Evolutionary conservation across 2,113 vertebrate genomes (phyloP).

Genomic region (Plecturocebus donacophilus): DNA sequence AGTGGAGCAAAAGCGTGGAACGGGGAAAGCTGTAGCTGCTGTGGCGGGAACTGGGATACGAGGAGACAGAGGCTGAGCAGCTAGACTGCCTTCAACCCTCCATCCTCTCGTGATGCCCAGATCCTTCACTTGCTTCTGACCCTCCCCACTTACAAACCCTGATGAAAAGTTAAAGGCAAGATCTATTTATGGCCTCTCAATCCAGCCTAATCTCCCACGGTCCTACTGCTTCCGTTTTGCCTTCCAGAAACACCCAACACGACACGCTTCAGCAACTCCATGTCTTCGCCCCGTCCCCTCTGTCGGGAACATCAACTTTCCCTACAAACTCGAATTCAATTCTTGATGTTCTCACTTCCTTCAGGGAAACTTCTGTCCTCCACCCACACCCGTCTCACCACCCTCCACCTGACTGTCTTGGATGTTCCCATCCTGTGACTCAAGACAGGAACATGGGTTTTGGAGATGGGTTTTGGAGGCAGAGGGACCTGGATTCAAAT

Average conservation of each 20-base stretch:
- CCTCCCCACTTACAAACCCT: no score
- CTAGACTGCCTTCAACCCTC: not conserved
- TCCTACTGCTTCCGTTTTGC: not conserved
- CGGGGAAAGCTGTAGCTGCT: not conserved
- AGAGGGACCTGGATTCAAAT: not conserved
- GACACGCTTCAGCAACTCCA: rapidly evolving
- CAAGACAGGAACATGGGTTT: not conserved
- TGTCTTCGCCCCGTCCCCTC: not conserved
- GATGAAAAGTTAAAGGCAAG: not conserved
- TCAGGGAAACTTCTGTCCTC: not conserved
- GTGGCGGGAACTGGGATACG: rapidly evolving
- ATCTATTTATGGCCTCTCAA: not conserved
- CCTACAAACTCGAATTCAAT: not conserved
- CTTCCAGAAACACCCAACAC: not conserved
- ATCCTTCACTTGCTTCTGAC: not conserved
- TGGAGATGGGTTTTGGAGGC: not conserved
- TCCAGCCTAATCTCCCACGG: not conserved
- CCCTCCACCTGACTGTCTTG: rapidly evolving
- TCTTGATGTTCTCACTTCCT: not conserved
- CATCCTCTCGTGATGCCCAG: rapidly evolving
- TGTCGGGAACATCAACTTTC: not conserved
- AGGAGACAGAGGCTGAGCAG: no score
- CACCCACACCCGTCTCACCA: not conserved
- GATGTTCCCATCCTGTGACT: no score
- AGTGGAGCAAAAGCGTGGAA: not conserved